Evolutionary conservation across 2,888 invertebrate genomes (phyloP).

Genomic region (Notodonta dromedarius): DNA sequence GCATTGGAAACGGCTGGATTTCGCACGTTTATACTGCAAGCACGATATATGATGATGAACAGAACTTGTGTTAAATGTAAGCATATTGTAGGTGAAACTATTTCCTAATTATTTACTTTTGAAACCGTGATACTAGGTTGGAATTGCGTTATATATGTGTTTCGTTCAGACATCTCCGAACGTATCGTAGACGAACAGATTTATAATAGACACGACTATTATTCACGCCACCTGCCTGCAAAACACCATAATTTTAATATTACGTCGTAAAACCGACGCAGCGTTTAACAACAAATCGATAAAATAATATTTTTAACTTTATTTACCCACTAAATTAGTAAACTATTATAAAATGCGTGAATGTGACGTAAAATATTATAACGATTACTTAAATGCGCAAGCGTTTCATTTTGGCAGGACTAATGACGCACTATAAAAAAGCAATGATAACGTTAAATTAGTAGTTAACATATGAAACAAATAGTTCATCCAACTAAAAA

Average conservation of each 20-base stretch:
- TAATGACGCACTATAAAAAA: no score
- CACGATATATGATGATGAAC: not conserved
- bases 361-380: no score
- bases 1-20: not conserved
- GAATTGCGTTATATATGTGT: not conserved
- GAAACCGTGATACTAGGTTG: not conserved
- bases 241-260: conserved; percentile 3
- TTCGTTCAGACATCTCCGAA: not conserved
- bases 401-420: no score
- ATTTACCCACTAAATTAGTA: not conserved
- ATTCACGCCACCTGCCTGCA: not conserved
- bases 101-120: no score
- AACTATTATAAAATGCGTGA: no score
- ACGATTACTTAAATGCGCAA: no score
- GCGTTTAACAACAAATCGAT: not conserved
- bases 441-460: no score
- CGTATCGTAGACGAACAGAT: not conserved
- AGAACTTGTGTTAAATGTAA: not conserved
- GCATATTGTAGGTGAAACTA: no score
- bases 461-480: no score
- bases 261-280: not conserved
- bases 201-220: not conserved
- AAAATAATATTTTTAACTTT: conserved; percentile 5
- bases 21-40: not conserved
- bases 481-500: not conserved